Conservation (phyloP, 1,140 invertebrate genomes). For the Trialeurodes vaporariorum region DNA sequence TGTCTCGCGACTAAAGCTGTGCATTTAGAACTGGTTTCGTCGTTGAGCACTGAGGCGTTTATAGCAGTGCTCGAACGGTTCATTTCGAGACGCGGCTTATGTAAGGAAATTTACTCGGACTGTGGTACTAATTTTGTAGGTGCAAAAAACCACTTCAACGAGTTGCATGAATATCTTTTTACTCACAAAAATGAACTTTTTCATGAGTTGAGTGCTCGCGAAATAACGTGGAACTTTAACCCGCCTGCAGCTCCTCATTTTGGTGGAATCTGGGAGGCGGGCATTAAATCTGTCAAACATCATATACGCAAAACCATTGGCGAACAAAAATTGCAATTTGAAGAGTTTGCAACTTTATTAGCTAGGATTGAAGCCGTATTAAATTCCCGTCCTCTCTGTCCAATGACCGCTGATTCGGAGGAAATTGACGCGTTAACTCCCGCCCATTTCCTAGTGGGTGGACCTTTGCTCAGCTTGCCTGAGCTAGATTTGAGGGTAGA, state of each 20-base stretch:
- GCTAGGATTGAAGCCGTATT: constrained; percentile 28
- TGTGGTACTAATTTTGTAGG: constrained; percentile 20
- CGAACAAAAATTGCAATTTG: constrained; percentile 24
- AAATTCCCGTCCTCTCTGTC: constrained; percentile 32
- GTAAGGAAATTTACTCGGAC: constrained; percentile 14
- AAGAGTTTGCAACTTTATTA: constrained; percentile 27
- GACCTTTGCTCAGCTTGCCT: constrained; percentile 9
- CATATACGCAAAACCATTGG: neutral
- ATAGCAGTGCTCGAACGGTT: constrained; percentile 26
- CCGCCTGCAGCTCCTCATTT: neutral
- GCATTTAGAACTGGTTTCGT: constrained; percentile 26
- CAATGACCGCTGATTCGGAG: constrained; percentile 26
- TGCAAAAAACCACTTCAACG: constrained; percentile 8
- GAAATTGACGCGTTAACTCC: constrained; percentile 27
- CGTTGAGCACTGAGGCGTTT: constrained; percentile 24
- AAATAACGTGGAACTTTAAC: neutral
- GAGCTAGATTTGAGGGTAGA: constrained; percentile 9
- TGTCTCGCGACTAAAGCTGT: constrained; percentile 27
- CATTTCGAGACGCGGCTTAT: constrained; percentile 19
- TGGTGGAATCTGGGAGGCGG: no score
- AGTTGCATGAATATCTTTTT: neutral
- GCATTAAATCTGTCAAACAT: no score
- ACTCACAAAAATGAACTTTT: neutral
- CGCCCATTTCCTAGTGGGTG: constrained; percentile 25
- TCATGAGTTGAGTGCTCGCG: neutral